These are phyloP conservation scores for Herpetotheres cachinnans DNA, from an alignment of 2,113 vertebrate species.

Conservation along the genomic window DNA sequence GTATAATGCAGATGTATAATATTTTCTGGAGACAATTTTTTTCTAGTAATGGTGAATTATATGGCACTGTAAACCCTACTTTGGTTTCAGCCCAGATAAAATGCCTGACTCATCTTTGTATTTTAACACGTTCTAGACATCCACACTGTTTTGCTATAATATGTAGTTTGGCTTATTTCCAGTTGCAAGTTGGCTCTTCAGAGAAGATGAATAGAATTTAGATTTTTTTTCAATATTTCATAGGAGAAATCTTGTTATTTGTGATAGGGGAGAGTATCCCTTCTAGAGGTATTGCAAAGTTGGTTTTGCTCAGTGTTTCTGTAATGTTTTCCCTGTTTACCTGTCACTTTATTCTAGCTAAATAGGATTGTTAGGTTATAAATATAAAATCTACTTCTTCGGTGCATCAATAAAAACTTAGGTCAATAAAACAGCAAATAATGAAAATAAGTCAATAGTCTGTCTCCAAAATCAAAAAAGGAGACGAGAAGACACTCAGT, in stretches of 20 bases:
- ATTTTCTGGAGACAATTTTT: not conserved
- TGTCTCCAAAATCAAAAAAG: not conserved
- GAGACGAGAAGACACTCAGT: not conserved
- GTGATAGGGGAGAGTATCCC: not conserved
- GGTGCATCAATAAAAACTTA: not conserved
- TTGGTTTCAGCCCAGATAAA: not conserved
- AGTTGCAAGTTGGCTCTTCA: not conserved
- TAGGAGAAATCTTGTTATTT: not conserved
- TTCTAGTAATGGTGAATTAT: not conserved
- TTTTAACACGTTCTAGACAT: not conserved
- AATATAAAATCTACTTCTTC: not conserved
- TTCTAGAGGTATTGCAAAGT: not conserved
- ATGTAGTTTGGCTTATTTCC: not conserved
- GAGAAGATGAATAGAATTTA: not conserved
- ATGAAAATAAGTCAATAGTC: not conserved
- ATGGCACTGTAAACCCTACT: not conserved
- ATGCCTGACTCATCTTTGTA: not conserved
- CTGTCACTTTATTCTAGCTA: not conserved
- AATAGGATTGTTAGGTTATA: not conserved
- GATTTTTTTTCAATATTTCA: not conserved
- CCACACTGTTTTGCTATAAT: not conserved
- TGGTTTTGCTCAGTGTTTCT: not conserved
- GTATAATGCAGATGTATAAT: not conserved
- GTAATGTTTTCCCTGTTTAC: not conserved
- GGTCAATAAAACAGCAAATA: not conserved